These are phyloP conservation scores for Ophraella communa DNA, from an alignment of 2,888 invertebrate species.

Conservation along the genomic window DNA sequence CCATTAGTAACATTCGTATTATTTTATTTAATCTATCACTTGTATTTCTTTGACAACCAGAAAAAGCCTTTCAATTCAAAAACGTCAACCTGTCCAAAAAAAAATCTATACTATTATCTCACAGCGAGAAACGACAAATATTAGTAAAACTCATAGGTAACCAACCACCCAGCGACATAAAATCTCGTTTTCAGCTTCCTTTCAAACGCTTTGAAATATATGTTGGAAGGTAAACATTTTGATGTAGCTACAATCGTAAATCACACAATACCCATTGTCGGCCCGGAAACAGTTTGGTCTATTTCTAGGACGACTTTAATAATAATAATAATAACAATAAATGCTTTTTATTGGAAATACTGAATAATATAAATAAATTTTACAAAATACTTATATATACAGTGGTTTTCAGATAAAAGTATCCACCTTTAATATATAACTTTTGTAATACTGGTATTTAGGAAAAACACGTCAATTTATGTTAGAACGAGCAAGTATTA, in stretches of 20 bases:
- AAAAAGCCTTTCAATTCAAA: neutral
- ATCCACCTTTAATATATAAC: too few species aligned
- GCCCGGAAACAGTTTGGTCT: neutral
- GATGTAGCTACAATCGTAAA: neutral
- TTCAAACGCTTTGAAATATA: neutral
- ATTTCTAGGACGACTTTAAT: neutral
- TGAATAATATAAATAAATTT: too few species aligned
- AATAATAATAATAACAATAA: too few species aligned
- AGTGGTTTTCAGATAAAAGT: too few species aligned
- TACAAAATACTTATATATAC: too few species aligned
- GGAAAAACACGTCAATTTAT: too few species aligned
- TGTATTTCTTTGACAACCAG: neutral
- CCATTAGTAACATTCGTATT: neutral
- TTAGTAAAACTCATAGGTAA: too few species aligned
- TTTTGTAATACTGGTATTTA: too few species aligned
- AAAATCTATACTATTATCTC: neutral
- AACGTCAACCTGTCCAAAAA: neutral
- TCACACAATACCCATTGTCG: neutral
- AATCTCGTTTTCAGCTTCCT: neutral
- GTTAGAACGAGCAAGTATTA: too few species aligned
- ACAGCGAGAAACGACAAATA: neutral
- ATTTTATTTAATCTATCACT: neutral
- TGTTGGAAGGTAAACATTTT: neutral
- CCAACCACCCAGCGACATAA: neutral
- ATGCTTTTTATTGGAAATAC: too few species aligned